Evolutionary conservation across 2,797 vertebrate genomes (phyloP), one percentile per base, ranked within the genome.

Genomic region (Bradypodion ventrale): DNA sequence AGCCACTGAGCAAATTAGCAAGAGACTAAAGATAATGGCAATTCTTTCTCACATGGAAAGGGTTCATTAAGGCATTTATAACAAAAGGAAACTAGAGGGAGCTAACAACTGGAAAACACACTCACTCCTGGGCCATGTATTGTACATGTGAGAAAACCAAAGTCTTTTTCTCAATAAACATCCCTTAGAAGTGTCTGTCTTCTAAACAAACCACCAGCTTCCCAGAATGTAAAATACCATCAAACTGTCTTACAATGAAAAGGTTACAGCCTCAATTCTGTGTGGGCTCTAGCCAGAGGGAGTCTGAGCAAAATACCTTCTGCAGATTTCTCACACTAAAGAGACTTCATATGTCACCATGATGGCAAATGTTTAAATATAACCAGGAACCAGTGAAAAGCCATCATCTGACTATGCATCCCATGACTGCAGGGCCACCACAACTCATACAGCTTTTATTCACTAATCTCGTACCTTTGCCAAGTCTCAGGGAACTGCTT

Each of bases 1-100:
- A 92, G 82, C 81, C 87, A 95, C 89, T 92, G 89, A 85, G 89
- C 86, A 81, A 93, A 93, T 95, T 91, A 95, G 69, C 87, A 85
- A 87, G 89, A 62, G 80, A 88, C 52, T 80, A 78, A 79, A 46
- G 70, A 90, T 88, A 92, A 93, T 87, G 89, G 42, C 29, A 70
- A 91, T 82, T 86, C 84, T 90, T 90, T 90, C 32, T 80, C 77
- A 90, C 91, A 87, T 83, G 75, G 87, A 91, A 86, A 93, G 83
- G 93, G 94, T 85, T 89, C 84, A 85, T 80, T 75, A 89, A 92
- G 78, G 2, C 70, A 44, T 78, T 27, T 84, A 72, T 88, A 79
- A 79, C 75, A 82, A 75, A 88, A 92, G 52, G 37, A 81, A 84
- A 80, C 85, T n/a, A 80, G 52, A 82, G 73, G 78, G 82, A 87